Conservation (phyloP, 2,888 invertebrate species). For the Nymphalis urticae region DNA sequence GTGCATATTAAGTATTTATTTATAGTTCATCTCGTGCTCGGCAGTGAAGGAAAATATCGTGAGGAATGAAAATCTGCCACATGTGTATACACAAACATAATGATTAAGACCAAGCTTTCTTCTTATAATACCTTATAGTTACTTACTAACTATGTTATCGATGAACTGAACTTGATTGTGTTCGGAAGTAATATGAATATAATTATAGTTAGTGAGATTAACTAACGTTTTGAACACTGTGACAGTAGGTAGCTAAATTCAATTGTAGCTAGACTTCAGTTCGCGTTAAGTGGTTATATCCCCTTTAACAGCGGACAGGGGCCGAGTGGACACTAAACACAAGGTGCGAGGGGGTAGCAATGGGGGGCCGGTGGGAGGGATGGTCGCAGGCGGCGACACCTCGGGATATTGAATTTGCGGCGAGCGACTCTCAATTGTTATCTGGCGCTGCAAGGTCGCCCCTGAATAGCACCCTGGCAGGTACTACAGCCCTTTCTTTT, state of each 20-base stretch:
- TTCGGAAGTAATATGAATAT: too few relatives aligned
- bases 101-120: too few relatives aligned
- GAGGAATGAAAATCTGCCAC: too few relatives aligned
- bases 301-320: conserved; percentile 64
- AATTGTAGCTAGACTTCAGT: conserved; percentile 75
- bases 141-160: too few relatives aligned
- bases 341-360: conserved; percentile 50
- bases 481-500: conserved; percentile 73
- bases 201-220: conserved; percentile 35
- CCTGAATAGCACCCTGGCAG: conserved; percentile 60
- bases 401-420: conserved; percentile 80
- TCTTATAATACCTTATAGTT: too few relatives aligned
- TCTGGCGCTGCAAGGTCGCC: conserved; percentile 77
- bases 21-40: too few relatives aligned
- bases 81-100: too few relatives aligned
- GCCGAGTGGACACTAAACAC: conserved; percentile 69
- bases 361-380: conserved; percentile 35
- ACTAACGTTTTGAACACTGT: conserved; percentile 56
- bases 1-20: too few relatives aligned
- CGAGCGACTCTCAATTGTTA: conserved; percentile 76
- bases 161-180: too few relatives aligned
- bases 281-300: conserved; percentile 79
- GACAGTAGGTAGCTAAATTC: conserved; percentile 62
- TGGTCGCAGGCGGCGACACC: conserved; percentile 64
- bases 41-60: too few relatives aligned